Conservation (phyloP, 2,888 invertebrate genomes). For the Lumbricus terrestris region DNA sequence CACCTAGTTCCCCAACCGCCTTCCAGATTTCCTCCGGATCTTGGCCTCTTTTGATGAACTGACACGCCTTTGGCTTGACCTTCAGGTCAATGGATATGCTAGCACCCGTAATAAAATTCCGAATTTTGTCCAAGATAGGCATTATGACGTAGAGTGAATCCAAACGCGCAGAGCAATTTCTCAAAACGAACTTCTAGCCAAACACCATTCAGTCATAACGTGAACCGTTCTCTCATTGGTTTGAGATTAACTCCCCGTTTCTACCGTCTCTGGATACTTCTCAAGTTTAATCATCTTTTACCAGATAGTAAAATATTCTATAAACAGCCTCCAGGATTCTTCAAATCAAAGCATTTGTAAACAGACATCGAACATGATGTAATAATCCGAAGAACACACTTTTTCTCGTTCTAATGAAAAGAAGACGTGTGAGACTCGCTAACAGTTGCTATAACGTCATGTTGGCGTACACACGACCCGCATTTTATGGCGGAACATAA, state of each 20-base stretch:
- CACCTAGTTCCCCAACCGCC: constrained; percentile 94
- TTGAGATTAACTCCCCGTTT: background rate
- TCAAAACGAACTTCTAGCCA: background rate
- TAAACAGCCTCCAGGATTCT: background rate
- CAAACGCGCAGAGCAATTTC: background rate
- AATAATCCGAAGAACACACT: background rate
- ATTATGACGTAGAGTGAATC: constrained; percentile 12
- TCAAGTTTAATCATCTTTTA: too few relatives aligned
- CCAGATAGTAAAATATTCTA: background rate
- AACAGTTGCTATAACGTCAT: background rate
- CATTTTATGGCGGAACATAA: background rate
- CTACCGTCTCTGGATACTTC: background rate
- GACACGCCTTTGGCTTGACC: constrained; percentile 24
- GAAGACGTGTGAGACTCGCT: background rate
- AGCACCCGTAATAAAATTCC: constrained; percentile 25
- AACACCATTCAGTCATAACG: constrained; percentile 8
- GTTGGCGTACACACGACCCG: background rate
- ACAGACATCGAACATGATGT: background rate
- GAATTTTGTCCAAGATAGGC: constrained; percentile 34
- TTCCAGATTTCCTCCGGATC: constrained; percentile 93
- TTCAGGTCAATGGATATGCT: constrained; percentile 10
- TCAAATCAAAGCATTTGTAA: background rate
- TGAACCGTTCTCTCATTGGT: background rate
- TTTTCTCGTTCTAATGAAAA: background rate
- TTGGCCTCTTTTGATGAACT: constrained; percentile 78